Evolutionary conservation across 2,888 invertebrate genomes (phyloP), one percentile per base, ranked within the genome.

Genomic region (Ectemnius cavifrons): DNA sequence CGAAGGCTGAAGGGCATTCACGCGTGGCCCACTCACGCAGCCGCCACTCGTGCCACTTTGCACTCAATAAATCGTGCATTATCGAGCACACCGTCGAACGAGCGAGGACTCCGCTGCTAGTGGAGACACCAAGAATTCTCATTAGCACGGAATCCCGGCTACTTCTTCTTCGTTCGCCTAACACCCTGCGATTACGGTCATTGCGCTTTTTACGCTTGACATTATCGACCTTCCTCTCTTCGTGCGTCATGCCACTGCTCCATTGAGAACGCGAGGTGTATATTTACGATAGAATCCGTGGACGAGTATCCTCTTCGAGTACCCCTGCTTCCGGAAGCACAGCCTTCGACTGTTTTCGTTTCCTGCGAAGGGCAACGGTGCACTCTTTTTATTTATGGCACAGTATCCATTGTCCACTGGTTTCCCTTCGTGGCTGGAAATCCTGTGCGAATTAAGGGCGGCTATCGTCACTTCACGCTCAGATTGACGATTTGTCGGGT

Each of bases 401-500:
- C 52, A 16, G 8, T 16, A 6, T 45, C 60, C n/a, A 27, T 60
- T 60, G 13, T 16, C 13, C 28, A 3, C 1, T 8, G 23, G n/a
- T 45, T 20, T 58, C 58, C 58, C 58, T 58, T 20, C 37, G 37
- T 37, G 5, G 16, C 16, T 16, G 52, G 4, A 14, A 52, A 6
- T 4, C 5, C n/a, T 16, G 2, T 16, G 52, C 5, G 16, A 14
- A 52, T 73, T 65, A 62, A 73, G 57, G 45, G 45, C 58, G 37
- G 28, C 59, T 71, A 59, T 71, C 60, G 49, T 23, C 63, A 49
- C 45, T 49, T 66, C 56, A 58, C 46, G 28, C 58, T 66, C 69
- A 73, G 73, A 73, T 75, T 63, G 65, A 46, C 60, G 67, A 73
- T 71, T 78, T 73, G 70, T 79, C 63, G 57, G 27, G 63, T 80